Evolutionary conservation across 1,140 invertebrate species (phyloP), one percentile per base, ranked within the genome.

Genomic region (Lethrus apterus): DNA sequence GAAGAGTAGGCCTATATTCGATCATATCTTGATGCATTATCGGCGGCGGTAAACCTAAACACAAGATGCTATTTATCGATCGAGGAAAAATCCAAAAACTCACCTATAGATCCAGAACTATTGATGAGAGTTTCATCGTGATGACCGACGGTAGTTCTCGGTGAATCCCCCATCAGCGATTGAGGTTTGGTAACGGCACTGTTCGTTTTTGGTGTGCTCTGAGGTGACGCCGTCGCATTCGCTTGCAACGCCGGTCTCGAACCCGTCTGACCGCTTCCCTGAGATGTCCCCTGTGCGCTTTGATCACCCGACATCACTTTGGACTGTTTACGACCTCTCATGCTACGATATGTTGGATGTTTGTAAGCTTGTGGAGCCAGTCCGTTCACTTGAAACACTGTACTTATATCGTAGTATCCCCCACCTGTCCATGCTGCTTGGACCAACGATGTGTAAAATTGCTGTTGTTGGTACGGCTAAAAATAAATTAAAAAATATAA

Each of bases 321-420:
- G 21, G 46, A 48, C 51, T 52, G 49, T 30, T 59, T 59, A 11
- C 55, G 46, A 11, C 45, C 47, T 5, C 55, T 50, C 26, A 26
- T 38, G 33, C 46, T 56, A 9, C 53, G 21, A 45, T 61, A 71
- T 70, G 24, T 38, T 33, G 52, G 71, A 63, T 65, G 72, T 55
- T 68, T 78, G 63, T 76, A 84, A 43, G 77, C 67, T 60, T 83
- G 83, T 21, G 82, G 82, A 19, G 83, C 73, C 38, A 89, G 68
- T 30, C 84, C 83, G 68, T 87, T 88, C 55, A 84, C 72, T 43
- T 81, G 74, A 64, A 84, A 84, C 34, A 87, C 76, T 59, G 74
- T 72, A 54, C 78, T 73, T 55, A 86, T 76, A 57, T 86, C 83
- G 60, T 81, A 86, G 64, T 78, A 84, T 42, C 76, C 71, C 50